Evolutionary conservation across 2,113 vertebrate genomes (phyloP), one percentile per base, ranked within the genome.

Genomic region (Syrrhaptes paradoxus): DNA sequence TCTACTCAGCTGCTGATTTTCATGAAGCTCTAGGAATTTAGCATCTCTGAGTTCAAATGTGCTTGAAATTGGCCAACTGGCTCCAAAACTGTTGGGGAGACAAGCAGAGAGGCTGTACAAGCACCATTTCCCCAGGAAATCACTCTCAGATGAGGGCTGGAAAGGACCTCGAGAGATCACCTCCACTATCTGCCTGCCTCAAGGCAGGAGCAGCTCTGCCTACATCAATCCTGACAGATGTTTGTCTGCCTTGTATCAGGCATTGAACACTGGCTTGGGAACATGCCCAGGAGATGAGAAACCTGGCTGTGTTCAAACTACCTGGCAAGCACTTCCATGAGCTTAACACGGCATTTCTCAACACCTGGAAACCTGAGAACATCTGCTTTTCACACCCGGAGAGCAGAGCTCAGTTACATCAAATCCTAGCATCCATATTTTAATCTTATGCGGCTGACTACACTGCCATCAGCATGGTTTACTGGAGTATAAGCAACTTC

Each of bases 321-420:
- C 92, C 79, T 96, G 93, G 90, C 90, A 94, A 90, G 71, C 71
- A 89, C 59, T 79, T 84, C 83, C 76, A 28, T 17, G 72, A 92
- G 65, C 45, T 92, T 90, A 80, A 94, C 65, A 75, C 13, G 38
- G 73, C 90, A 93, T 90, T 92, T 95, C 85, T 94, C 80, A 95
- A 58, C 92, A 97, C 95, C 92, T 97, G 93, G 88, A 89, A 95
- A 81, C 88, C 59, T 66, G 61, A 91, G 92, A 93, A 92, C 96
- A 95, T 88, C 95, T 96, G 92, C 93, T 89, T 97, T 94, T 68
- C 57, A 81, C 65, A 61, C 3, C 0, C 52, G 79, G 38, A 88
- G 38, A 88, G 41, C 72, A 92, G 16, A 75, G 88, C 31, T 94
- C 89, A 78, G 76, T 92, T 96, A 83, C 76, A 92, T 87, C 92